Percentiles rank a stretch among this genome's conserved stretches.
These are phyloP conservation scores for Calidris pygmaea DNA, from an alignment of 2,113 vertebrate species.

Conservation along the genomic window DNA sequence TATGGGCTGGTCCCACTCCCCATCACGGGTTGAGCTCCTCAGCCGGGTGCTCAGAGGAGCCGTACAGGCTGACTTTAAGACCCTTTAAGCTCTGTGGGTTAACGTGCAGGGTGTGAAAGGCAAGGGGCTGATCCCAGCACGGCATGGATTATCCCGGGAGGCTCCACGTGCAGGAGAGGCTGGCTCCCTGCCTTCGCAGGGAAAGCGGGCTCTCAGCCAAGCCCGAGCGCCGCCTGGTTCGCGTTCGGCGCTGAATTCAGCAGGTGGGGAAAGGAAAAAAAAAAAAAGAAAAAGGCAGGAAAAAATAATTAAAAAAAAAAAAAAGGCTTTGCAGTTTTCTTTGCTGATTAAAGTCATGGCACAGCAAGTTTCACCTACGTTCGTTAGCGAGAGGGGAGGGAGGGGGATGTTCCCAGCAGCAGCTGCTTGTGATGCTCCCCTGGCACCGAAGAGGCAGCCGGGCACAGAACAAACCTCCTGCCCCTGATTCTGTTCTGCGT, in stretches of 20 bases:
- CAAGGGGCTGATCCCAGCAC: not conserved
- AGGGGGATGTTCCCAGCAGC: slow-evolving; percentile 4
- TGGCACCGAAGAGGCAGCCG: rapidly evolving
- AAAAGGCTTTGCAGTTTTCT: slow-evolving; percentile 50
- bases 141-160: not conserved
- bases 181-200: not conserved
- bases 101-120: not conserved
- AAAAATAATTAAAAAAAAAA: not conserved
- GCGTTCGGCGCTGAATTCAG: slow-evolving; percentile 13
- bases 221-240: not conserved
- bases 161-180: not conserved
- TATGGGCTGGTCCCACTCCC: rapidly evolving
- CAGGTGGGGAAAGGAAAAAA: slow-evolving; percentile 21
- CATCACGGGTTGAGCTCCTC: rapidly evolving
- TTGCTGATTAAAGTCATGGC: slow-evolving; percentile 63
- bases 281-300: not conserved
- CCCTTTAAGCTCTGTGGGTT: not conserved
- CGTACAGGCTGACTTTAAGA: rapidly evolving
- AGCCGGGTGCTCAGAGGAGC: rapidly evolving
- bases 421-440: not conserved
- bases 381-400: slow-evolving; percentile 23
- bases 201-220: not conserved
- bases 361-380: slow-evolving; percentile 58
- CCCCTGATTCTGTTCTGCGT: rapidly evolving
- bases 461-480: not conserved